Conservation (phyloP, 2,113 vertebrate species). For the Gymnocephalus cernua region DNA sequence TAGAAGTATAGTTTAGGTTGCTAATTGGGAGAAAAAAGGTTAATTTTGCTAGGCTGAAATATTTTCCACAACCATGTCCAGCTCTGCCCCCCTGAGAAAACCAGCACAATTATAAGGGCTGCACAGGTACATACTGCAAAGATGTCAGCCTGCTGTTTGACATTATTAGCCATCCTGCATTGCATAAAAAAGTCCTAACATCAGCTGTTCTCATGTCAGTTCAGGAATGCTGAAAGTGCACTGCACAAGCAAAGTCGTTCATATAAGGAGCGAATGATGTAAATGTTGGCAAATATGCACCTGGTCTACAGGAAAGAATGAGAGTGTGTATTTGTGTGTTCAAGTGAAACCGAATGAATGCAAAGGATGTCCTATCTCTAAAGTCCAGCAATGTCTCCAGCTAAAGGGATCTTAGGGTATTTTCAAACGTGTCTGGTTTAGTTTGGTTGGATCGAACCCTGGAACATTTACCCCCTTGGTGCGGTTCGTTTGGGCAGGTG, state of each 20-base stretch:
- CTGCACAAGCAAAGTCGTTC: not conserved
- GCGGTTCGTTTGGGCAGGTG: no score
- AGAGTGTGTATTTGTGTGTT: not conserved
- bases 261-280: not conserved
- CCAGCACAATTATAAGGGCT: slow-evolving; percentile 1
- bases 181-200: slow-evolving; percentile 19
- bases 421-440: no score
- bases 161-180: slow-evolving; percentile 21
- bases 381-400: not conserved
- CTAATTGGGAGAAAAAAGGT: not conserved
- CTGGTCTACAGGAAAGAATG: slow-evolving; percentile 15
- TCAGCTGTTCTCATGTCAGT: slow-evolving; percentile 34
- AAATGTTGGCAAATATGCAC: slow-evolving; percentile 25
- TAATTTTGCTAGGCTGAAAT: not conserved
- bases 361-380: not conserved
- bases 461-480: no score
- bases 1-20: not conserved
- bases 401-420: not conserved
- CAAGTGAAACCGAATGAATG: not conserved
- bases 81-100: not conserved
- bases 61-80: not conserved
- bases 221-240: slow-evolving; percentile 36
- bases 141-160: slow-evolving; percentile 15
- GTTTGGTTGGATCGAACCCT: no score
- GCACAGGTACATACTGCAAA: not conserved